Evolutionary conservation across 2,797 vertebrate species (phyloP), one percentile per base, ranked within the genome.

Genomic region (Neomorphus geoffroyi): DNA sequence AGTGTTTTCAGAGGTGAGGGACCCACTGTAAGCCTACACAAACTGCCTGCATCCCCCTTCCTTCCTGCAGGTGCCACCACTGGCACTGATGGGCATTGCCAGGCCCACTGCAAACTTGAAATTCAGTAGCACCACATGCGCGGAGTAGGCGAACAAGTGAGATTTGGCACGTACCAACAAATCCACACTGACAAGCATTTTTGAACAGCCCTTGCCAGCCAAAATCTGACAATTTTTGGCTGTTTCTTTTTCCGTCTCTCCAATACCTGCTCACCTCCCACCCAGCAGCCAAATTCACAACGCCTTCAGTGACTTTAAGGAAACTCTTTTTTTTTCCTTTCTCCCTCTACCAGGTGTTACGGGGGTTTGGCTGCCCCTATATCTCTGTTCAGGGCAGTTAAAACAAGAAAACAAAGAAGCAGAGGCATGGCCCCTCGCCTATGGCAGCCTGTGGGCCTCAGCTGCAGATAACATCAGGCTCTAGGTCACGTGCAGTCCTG

Each of bases 11-110:
- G 43, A 70, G 56, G 19, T 13, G 8, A 60, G 19, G 30, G 27
- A 62, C 18, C 4, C 9, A 2, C 43, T 28, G 43, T 16, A 56
- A 70, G 21, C 4, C 1, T 2, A 8, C 35, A 32, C 0, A 0
- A 1, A 2, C 30, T 28, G 43, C 14, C 32, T 14, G 43, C 46
- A 71, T 9, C 41, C 28, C 5, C 17, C 10, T 11, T 11, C 18
- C 12, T 8, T 70, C 24, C 26, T 35, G n/a, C 41, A 22, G 22
- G 9, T 46, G 37, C 61, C 66, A 60, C 65, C 54, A 43, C 30
- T n/a, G 28, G 16, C 32, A 78, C 66, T 1, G 0, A 4, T 4
- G 14, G n/a, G 45, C 15, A 33, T 27, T 77, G 62, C 45, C 60
- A 84, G 43, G 27, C 12, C 58, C 60, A 32, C 27, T 11, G 50